These are phyloP conservation scores for Xylocopa sonorina DNA, from an alignment of 1,140 invertebrate genomes.

Conservation along the genomic window DNA sequence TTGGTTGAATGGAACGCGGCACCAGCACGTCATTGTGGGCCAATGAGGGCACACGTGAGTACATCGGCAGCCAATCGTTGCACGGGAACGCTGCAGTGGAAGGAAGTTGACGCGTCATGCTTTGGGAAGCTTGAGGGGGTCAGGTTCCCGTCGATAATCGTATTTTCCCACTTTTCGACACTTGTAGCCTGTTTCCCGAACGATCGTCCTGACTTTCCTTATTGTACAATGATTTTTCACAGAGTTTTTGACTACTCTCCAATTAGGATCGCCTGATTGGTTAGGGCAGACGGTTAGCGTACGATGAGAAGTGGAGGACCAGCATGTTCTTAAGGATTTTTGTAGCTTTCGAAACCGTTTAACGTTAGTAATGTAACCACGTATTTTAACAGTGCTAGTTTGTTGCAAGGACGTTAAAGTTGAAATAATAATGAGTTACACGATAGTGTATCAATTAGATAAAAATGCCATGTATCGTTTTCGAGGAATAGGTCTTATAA, in stretches of 20 bases:
- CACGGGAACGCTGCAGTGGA: not conserved
- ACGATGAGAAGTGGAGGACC: too few species aligned
- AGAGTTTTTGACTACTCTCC: too few species aligned
- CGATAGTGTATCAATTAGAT: conserved; percentile 1
- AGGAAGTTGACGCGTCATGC: conserved; percentile 53
- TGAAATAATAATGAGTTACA: not conserved
- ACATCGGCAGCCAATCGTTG: conserved; percentile 49
- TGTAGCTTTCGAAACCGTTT: not conserved
- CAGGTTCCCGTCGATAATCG: conserved; percentile 55
- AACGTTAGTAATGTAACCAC: too few species aligned
- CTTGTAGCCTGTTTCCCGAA: not conserved
- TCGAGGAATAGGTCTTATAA: not conserved
- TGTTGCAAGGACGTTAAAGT: not conserved
- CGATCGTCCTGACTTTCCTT: too few species aligned
- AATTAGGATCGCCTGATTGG: too few species aligned
- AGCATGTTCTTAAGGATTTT: too few species aligned
- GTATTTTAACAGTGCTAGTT: not conserved
- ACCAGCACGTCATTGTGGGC: not conserved
- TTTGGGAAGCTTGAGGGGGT: not conserved
- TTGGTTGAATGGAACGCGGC: not conserved
- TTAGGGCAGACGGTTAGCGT: too few species aligned
- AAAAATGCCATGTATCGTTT: not conserved
- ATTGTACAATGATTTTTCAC: too few species aligned
- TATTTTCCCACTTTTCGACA: not conserved
- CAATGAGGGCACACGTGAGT: not conserved